phyloP scores from a whole-genome alignment of 1,140 invertebrate genomes.

The Cecropterus lyciades region DNA sequence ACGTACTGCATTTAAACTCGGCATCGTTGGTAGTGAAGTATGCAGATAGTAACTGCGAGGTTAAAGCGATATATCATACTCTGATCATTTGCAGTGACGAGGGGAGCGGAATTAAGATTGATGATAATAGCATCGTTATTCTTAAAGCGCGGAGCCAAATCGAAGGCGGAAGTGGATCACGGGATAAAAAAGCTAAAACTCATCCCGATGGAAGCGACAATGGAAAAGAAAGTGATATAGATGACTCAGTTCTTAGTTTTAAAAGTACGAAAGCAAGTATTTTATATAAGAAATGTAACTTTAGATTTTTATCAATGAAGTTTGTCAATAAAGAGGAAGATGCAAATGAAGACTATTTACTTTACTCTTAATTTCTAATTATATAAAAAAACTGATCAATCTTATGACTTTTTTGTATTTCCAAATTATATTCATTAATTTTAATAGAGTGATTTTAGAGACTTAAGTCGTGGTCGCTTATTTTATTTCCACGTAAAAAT shows the following conservation, averaged over 20 bases:
- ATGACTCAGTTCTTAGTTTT: constrained; percentile 7
- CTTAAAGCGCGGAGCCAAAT: constrained; percentile 33
- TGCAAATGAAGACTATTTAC: too few species aligned
- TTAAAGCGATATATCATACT: constrained; percentile 30
- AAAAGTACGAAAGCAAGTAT: neutral
- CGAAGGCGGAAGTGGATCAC: constrained; percentile 31
- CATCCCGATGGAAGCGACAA: constrained; percentile 29
- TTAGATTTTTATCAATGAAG: neutral
- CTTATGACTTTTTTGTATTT: too few species aligned
- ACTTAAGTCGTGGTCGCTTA: too few species aligned
- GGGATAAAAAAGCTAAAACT: constrained; percentile 30
- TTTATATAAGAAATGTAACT: neutral
- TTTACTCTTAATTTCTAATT: too few species aligned
- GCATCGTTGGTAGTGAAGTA: constrained; percentile 10
- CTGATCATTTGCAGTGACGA: constrained; percentile 34
- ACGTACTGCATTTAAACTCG: neutral
- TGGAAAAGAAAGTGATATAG: constrained; percentile 33
- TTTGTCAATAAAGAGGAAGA: too few species aligned
- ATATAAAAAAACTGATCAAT: too few species aligned
- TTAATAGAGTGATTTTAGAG: too few species aligned
- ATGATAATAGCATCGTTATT: constrained; percentile 40
- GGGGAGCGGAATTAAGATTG: constrained; percentile 43
- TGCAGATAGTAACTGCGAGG: constrained; percentile 18
- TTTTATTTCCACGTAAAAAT: too few species aligned
- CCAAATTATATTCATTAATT: too few species aligned